Percentiles rank a stretch among this genome's conserved stretches.
Conservation (phyloP, 2,113 vertebrate species). For the Arvicanthis niloticus region DNA sequence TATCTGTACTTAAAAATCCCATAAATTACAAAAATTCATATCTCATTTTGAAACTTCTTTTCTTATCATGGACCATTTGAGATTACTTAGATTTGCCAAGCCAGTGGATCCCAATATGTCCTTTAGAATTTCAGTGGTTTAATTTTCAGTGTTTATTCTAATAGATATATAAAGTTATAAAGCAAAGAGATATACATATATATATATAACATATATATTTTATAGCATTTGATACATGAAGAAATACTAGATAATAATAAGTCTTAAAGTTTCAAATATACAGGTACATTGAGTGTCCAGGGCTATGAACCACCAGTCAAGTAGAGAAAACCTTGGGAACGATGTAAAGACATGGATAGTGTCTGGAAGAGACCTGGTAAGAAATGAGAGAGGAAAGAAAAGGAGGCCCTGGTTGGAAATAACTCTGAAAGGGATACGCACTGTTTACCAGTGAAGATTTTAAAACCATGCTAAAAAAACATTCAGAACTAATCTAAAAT, state of each 20-base stretch:
- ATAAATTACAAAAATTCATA: constrained; percentile 11
- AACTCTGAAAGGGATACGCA: background rate
- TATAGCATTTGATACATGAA: background rate
- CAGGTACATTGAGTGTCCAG: no score
- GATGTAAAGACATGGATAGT: background rate
- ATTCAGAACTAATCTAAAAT: background rate
- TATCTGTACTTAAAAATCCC: background rate
- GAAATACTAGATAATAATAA: background rate
- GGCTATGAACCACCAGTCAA: no score
- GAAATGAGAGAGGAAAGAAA: background rate
- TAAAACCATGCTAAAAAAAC: background rate
- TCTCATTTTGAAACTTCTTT: background rate
- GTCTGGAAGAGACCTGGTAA: background rate
- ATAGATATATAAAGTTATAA: background rate
- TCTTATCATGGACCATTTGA: background rate
- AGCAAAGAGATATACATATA: background rate
- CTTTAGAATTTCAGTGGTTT: background rate
- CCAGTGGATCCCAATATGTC: background rate
- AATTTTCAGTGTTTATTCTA: constrained; percentile 1
- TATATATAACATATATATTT: background rate
- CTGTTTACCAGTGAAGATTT: background rate
- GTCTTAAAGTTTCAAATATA: background rate
- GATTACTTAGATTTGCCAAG: background rate
- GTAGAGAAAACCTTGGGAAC: background rate
- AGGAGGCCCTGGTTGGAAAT: background rate